phyloP scores from a whole-genome alignment of 2,797 vertebrate species.

The Enteromius viviparus region DNA sequence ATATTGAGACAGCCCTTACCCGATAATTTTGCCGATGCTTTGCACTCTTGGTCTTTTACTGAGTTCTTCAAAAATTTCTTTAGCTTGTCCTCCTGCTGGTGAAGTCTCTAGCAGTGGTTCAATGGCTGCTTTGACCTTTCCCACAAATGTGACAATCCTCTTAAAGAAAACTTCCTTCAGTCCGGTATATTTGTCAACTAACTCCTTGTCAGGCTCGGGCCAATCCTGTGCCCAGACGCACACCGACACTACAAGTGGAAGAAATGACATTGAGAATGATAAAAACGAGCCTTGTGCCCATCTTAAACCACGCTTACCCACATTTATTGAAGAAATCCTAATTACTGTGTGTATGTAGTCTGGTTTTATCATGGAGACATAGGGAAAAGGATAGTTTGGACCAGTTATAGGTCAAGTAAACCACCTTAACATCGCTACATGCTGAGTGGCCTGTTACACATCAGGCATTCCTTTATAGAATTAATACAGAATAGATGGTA shows the following conservation, averaged over 20 bases:
- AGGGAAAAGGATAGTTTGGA: neutral
- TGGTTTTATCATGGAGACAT: neutral
- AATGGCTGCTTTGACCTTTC: neutral
- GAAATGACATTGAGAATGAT: neutral
- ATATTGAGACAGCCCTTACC: slow-evolving; percentile 62
- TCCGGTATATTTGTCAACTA: slow-evolving; percentile 67
- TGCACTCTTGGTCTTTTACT: slow-evolving; percentile 54
- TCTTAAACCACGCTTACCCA: neutral
- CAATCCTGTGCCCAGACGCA: slow-evolving; percentile 65
- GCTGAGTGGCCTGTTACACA: neutral
- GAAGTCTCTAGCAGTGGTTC: slow-evolving; percentile 34
- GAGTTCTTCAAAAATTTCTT: neutral
- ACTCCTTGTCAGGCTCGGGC: slow-evolving; percentile 66
- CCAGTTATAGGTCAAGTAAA: neutral
- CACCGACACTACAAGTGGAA: slow-evolving; percentile 68
- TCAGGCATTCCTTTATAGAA: neutral
- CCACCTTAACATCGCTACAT: neutral
- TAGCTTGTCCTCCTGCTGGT: neutral
- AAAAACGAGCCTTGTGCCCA: neutral
- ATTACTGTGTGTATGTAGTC: neutral
- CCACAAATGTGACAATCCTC: slow-evolving; percentile 62
- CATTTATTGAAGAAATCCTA: neutral
- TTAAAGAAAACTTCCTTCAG: slow-evolving; percentile 63
- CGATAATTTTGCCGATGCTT: slow-evolving; percentile 46
- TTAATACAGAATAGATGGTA: neutral